These are phyloP conservation scores for Hypomesus transpacificus DNA, from an alignment of 2,113 vertebrate species.

Conservation along the genomic window DNA sequence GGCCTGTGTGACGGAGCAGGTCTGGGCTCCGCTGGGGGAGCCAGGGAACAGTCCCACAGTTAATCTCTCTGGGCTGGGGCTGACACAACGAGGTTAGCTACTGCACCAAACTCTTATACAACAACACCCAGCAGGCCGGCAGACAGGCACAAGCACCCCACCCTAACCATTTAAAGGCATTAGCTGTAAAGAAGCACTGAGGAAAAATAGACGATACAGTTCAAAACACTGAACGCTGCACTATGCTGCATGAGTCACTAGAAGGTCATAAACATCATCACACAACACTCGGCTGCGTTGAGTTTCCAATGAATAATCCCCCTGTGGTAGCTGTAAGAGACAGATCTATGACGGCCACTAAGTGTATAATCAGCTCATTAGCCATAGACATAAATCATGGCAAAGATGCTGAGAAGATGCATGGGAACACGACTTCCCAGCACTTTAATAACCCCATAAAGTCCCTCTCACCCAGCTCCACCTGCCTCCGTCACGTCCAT, in stretches of 20 bases:
- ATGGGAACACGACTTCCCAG: not conserved
- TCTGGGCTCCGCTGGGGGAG: conserved; percentile 61
- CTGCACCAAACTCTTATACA: conserved; percentile 49
- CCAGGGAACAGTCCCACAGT: conserved; percentile 68
- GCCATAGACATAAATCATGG: conserved; percentile 39
- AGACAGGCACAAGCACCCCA: not conserved
- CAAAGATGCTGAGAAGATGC: conserved; percentile 19
- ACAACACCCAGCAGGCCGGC: conserved; percentile 28
- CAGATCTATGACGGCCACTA: not conserved
- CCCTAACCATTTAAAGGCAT: conserved; percentile 56
- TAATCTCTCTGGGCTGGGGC: conserved; percentile 70
- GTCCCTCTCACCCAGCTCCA: conserved; percentile 29
- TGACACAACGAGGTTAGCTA: conserved; percentile 76
- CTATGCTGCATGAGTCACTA: conserved; percentile 4
- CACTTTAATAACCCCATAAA: conserved; percentile 45
- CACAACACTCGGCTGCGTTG: conserved; percentile 28
- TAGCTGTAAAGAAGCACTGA: conserved; percentile 20
- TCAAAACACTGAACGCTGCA: conserved; percentile 28
- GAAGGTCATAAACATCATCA: conserved; percentile 43
- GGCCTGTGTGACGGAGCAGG: conserved; percentile 64
- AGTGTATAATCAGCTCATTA: conserved; percentile 63
- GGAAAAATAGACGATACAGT: conserved; percentile 32
- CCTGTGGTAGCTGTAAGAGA: not conserved
- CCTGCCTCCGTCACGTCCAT: conserved; percentile 8
- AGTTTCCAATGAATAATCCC: not conserved